These are phyloP conservation scores for Theristicus caerulescens DNA, from an alignment of 2,113 vertebrate species.

Conservation along the genomic window DNA sequence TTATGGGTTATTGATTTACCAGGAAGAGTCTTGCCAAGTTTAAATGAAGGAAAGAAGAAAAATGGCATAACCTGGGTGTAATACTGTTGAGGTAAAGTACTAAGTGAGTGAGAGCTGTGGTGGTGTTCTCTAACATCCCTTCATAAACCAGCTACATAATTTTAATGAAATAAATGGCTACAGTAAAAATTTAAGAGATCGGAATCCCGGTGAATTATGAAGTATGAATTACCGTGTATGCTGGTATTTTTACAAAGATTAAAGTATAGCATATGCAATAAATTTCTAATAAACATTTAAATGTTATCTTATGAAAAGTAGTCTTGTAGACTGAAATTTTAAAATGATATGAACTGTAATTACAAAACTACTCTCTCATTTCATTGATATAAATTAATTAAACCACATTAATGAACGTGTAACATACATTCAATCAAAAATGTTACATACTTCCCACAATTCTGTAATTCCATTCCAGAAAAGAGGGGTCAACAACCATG, in stretches of 20 bases:
- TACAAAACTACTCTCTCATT: neutral
- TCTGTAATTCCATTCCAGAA: neutral
- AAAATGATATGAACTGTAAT: neutral
- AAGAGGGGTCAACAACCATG: neutral
- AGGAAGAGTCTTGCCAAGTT: constrained; percentile 1
- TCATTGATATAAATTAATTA: neutral
- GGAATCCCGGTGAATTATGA: neutral
- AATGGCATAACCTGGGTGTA: neutral
- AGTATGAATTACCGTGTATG: neutral
- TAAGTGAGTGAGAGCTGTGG: neutral
- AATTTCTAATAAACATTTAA: neutral
- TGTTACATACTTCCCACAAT: neutral
- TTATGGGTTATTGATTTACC: constrained; percentile 42
- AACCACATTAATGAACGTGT: neutral
- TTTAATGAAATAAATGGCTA: neutral
- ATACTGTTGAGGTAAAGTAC: neutral
- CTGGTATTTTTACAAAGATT: neutral
- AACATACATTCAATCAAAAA: neutral
- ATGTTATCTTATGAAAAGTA: neutral
- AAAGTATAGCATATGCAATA: neutral
- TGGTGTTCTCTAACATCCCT: neutral
- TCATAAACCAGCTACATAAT: neutral
- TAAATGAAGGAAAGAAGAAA: constrained; percentile 29
- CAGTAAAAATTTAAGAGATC: neutral
- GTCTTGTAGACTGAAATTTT: neutral